phyloP scores from a whole-genome alignment of 2,797 vertebrate genomes.

The Octomys mimax region DNA sequence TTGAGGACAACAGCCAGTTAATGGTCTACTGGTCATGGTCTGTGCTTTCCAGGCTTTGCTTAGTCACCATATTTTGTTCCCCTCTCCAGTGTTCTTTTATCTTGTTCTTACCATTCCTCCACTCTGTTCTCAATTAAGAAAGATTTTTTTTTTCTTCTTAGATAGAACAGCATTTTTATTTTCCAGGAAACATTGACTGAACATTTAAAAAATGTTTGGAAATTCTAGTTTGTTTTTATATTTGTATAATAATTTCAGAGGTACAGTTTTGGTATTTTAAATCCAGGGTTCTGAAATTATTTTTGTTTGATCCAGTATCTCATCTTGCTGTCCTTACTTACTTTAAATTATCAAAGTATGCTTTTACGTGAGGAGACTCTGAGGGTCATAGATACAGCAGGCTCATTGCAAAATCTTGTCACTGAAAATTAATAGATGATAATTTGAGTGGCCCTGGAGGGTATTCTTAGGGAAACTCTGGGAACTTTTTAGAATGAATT shows the following conservation, averaged over 20 bases:
- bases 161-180: slow-evolving; percentile 45
- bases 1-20: neutral
- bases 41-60: neutral
- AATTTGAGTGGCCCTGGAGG: slow-evolving; percentile 7
- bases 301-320: neutral
- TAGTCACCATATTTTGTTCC: neutral
- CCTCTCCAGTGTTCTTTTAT: neutral
- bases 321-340: neutral
- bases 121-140: slow-evolving; percentile 7
- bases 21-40: neutral
- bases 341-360: slow-evolving; percentile 31
- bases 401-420: slow-evolving; percentile 23
- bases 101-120: slow-evolving; percentile 33
- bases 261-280: slow-evolving; percentile 49
- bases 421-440: neutral
- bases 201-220: slow-evolving; percentile 36
- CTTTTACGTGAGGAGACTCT: slow-evolving; percentile 50
- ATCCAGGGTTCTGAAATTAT: neutral
- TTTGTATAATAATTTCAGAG: slow-evolving; percentile 57
- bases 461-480: neutral
- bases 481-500: neutral
- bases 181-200: slow-evolving; percentile 21
- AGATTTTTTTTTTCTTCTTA: neutral
- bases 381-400: neutral
- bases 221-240: slow-evolving; percentile 54